Base-by-base conservation (phyloP, 2,797 vertebrate species). In the Ispidina lecontei region DNA sequence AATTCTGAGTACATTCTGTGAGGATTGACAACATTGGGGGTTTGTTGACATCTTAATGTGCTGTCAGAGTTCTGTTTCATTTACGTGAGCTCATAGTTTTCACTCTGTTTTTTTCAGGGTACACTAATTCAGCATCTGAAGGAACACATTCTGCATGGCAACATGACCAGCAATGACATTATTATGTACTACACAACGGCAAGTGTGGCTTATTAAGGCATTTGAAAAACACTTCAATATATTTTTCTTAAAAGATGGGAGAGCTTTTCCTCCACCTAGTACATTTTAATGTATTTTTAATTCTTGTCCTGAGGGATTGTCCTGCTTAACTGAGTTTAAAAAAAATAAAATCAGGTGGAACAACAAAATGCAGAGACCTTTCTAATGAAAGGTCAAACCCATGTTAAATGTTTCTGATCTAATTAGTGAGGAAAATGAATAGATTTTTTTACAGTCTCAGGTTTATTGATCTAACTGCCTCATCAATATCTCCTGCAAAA, bases 141-240 rank as follows among this genome's bases (percentile, higher is more conserved):
- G 94, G 99, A 99, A 44, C 99, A 99, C 89, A 31, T 99, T 69
- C 98, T 99, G 63, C 99, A 99, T 37, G 98, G 99, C 49, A 98
- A 99, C 96, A 98, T 98, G 98, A 97, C 90, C 91, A 98, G 97
- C 98, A 98, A 69, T 62, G 99, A 99, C 90, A 96, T 98, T 95
- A 98, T 99, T 94, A 98, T 99, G 90, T 99, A 98, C 96, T 99
- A 99, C 91, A 99, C 99, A 80, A 99, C 99, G 96, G 99, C 98
- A 97, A 85, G 98, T 96, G 73, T 55, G 62, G 39, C 58, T 93
- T 60, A 28, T 26, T 56, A 5, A 64, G 31, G 55, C 68, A 9
- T 29, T 88, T 75, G 17, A n/a, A 55, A 39, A 75, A 28, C 22
- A 37, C 25, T 89, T 26, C 1, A 14, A 22, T 56, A 3, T 46